Conservation (phyloP, 2,797 vertebrate species). For the Gallinago nigripennis region DNA sequence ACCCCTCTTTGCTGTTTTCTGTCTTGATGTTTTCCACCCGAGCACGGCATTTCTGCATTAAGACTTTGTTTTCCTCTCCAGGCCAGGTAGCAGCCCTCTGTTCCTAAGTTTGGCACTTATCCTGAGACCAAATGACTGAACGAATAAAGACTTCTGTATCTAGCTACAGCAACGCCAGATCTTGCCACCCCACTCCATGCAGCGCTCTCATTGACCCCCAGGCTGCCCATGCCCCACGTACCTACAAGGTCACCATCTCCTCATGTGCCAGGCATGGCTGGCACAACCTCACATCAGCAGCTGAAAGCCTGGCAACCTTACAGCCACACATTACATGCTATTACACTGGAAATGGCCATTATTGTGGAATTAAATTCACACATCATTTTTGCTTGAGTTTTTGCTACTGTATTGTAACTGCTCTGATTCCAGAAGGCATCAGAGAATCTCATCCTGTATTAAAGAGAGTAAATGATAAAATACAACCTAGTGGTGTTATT, state of each 20-base stretch:
- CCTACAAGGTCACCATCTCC: not conserved
- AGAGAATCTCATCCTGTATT: not conserved
- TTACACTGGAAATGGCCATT: not conserved
- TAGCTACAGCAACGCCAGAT: not conserved
- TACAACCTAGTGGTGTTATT: not conserved
- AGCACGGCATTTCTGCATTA: not conserved
- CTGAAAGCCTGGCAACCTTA: not conserved
- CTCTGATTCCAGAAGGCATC: not conserved
- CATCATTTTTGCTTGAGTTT: not conserved
- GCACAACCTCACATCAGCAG: not conserved
- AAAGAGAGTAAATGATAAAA: not conserved
- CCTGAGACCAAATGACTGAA: not conserved
- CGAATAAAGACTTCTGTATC: not conserved
- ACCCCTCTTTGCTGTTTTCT: not conserved
- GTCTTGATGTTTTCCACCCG: not conserved
- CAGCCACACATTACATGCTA: not conserved
- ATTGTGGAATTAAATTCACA: not conserved
- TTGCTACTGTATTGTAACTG: not conserved
- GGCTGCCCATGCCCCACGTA: fast-evolving
- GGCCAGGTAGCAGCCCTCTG: not conserved
- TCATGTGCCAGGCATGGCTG: not conserved
- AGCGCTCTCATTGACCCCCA: fast-evolving
- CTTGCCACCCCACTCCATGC: fast-evolving
- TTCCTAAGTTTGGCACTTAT: not conserved
- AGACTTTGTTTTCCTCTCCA: not conserved